Conservation (phyloP, 2,113 vertebrate species). For the Isichthys henryi region DNA sequence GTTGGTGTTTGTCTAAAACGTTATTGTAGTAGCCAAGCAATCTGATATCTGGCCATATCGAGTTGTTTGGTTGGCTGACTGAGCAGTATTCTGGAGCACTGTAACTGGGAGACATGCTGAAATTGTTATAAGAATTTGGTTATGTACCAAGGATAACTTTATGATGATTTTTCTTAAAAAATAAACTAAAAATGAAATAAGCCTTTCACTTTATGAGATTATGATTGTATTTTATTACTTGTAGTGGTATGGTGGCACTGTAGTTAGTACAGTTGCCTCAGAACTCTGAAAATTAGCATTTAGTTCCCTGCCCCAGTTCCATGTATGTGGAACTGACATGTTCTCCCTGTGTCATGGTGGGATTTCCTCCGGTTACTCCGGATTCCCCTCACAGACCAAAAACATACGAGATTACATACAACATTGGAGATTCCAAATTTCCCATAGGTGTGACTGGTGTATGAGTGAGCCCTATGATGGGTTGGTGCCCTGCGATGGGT, state of each 20-base stretch:
- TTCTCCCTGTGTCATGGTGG: background rate
- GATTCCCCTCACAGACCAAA: background rate
- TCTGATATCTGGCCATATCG: background rate
- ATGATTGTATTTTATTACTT: background rate
- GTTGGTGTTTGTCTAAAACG: background rate
- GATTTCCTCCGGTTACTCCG: background rate
- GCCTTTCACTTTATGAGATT: background rate
- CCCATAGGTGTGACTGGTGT: background rate
- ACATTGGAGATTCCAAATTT: background rate
- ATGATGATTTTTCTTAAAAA: background rate
- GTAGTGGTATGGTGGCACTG: background rate
- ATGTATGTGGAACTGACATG: background rate
- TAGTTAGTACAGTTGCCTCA: background rate
- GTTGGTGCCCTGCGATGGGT: too few species aligned
- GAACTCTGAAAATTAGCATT: background rate
- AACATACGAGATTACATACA: too few species aligned
- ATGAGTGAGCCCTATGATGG: background rate
- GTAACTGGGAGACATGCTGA: background rate
- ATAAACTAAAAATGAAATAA: background rate
- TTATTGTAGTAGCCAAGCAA: background rate
- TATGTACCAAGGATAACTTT: background rate
- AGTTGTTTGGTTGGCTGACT: background rate
- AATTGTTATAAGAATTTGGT: background rate
- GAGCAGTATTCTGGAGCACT: background rate
- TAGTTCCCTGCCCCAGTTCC: background rate